Evolutionary conservation across 2,113 vertebrate species (phyloP), one percentile per base, ranked within the genome.

Genomic region (Prinia subflava): DNA sequence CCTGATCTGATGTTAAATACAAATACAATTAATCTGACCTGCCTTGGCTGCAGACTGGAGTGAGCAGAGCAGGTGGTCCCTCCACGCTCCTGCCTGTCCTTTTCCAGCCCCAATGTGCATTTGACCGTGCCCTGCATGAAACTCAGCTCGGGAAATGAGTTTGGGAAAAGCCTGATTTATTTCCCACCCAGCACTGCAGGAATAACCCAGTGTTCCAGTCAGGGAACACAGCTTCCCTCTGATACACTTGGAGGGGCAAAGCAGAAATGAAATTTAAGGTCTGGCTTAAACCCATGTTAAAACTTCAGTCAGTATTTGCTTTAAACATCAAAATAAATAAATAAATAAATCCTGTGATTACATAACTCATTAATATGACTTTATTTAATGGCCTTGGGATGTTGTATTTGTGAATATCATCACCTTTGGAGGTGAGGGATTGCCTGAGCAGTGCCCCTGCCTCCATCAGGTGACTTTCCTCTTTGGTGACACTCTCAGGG

Each of bases 21-120:
- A 6, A 53, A 33, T 0, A 23, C 33, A 25, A 31, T 60, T 30
- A 28, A 5, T 28, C 50, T 31, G 22, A 27, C 22, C 3, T 53
- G 15, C 8, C 53, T 24, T 44, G 68, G 49, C 55, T 86, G 30
- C 65, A 44, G 24, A 2, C 10, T 0, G 3, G 37, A 1, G 28
- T 1, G 17, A 5, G 53, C 39, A 6, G 80, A 76, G 53, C 62
- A 81, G 71, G 59, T 42, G 35, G 25, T 50, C 7, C 63, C 39
- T 63, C 55, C 2, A 2, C 0, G 0, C 47, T 49, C 14, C 15
- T 12, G 1, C 77, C 35, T 27, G 25, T 42, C 37, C 37, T 23
- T 17, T 68, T 42, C 39, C 64, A 67, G 42, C 42, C 64, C 18
- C 59, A n/a, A 0, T 1, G n/a, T 11, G 46, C 46, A 27, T 60